A percentile compares a stretch with the other conserved stretches of the same genome.
Evolutionary conservation across 2,888 invertebrate species (phyloP).

Genomic region (Brenthis hecate): DNA sequence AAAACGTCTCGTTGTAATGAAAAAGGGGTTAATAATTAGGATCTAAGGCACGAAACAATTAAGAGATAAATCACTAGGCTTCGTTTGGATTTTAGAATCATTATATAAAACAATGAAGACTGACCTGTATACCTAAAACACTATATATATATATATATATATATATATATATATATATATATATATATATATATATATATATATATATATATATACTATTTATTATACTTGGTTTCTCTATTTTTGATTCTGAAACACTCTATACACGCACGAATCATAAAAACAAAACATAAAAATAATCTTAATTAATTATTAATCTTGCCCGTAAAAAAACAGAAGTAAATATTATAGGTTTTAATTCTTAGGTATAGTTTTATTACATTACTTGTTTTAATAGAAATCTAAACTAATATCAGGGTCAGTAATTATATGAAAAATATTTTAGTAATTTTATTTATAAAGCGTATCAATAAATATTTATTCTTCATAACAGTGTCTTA

Average conservation of each 20-base stretch:
- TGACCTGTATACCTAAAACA: background rate
- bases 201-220: too few species aligned
- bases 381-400: background rate
- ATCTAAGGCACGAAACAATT: constrained; percentile 34
- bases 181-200: background rate
- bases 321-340: background rate
- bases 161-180: too few species aligned
- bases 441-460: too few species aligned
- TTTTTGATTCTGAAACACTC: too few species aligned
- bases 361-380: background rate
- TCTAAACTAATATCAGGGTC: background rate
- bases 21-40: constrained; percentile 29
- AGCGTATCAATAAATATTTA: too few species aligned
- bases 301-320: too few species aligned
- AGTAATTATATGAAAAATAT: too few species aligned
- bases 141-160: background rate
- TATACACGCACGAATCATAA: too few species aligned
- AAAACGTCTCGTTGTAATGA: constrained; percentile 21
- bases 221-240: background rate
- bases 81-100: constrained; percentile 8
- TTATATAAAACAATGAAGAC: constrained; percentile 4
- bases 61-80: constrained; percentile 21
- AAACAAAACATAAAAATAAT: too few species aligned
- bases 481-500: too few species aligned
- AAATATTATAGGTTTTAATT: background rate